phyloP scores from a whole-genome alignment of 2,888 invertebrate genomes.

The Drosophila barbarae region DNA sequence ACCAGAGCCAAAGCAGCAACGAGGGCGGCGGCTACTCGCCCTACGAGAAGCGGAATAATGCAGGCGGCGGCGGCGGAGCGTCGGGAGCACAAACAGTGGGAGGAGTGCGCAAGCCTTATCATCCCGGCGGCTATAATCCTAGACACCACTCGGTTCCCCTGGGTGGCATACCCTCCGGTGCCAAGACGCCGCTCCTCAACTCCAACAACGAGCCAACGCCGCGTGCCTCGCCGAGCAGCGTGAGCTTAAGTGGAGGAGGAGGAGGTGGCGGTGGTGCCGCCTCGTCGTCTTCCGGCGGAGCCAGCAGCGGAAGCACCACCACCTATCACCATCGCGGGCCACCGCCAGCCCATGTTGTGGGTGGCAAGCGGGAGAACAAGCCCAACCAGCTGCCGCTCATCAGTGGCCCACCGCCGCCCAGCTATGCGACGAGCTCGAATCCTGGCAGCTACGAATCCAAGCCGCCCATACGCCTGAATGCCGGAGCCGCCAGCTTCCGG shows the following conservation, averaged over 20 bases:
- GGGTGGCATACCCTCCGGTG: constrained; percentile 55
- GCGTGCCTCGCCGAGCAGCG: constrained; percentile 71
- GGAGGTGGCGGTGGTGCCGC: constrained; percentile 21
- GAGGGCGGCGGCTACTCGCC: constrained; percentile 53
- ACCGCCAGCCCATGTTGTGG: constrained; percentile 59
- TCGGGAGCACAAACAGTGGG: constrained; percentile 4
- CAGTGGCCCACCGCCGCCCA: constrained; percentile 71
- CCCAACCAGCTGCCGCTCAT: constrained; percentile 69
- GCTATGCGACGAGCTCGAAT: constrained; percentile 42
- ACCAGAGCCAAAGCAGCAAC: constrained; percentile 62
- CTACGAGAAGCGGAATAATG: constrained; percentile 71
- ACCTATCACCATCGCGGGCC: constrained; percentile 69
- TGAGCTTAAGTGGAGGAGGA: constrained; percentile 45
- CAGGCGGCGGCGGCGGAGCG: constrained; percentile 17
- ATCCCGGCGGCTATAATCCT: constrained; percentile 62
- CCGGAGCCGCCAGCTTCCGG: constrained; percentile 72
- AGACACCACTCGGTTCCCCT: constrained; percentile 61
- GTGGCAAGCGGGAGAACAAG: constrained; percentile 70
- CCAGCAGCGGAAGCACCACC: constrained; percentile 22
- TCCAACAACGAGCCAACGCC: constrained; percentile 73
- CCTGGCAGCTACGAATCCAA: constrained; percentile 61
- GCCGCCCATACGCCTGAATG: constrained; percentile 74
- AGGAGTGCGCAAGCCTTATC: constrained; percentile 57
- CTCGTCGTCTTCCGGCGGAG: constrained; percentile 31
- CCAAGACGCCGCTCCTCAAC: constrained; percentile 67